phyloP scores from a whole-genome alignment of 2,797 vertebrate species.

The Clamator glandarius region DNA sequence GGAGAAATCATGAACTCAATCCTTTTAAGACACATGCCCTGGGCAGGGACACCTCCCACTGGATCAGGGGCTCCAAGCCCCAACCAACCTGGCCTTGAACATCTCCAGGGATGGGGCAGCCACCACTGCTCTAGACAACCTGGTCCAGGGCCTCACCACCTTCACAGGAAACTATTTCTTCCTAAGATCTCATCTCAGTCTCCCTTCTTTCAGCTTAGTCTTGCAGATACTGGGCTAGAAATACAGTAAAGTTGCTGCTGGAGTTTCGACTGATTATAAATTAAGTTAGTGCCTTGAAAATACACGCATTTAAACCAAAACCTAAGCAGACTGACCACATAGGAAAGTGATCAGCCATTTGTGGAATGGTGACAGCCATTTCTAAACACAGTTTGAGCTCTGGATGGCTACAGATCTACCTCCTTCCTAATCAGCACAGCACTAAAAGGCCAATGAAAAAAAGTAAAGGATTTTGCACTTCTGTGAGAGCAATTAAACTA shows the following conservation, averaged over 20 bases:
- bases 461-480: neutral
- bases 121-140: no score
- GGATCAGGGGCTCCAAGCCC: no score
- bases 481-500: neutral
- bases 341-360: neutral
- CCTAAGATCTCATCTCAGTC: no score
- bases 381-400: neutral
- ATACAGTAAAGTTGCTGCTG: neutral
- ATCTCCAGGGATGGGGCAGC: no score
- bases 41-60: no score
- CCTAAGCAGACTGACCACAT: neutral
- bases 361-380: neutral
- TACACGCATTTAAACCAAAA: neutral
- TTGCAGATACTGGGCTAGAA: neutral
- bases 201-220: neutral
- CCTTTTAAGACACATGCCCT: neutral
- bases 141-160: no score
- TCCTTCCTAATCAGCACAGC: neutral
- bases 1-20: neutral
- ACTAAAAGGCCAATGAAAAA: neutral
- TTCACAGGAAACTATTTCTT: no score
- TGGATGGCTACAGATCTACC: neutral
- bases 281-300: neutral
- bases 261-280: neutral
- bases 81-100: no score